Base-by-base conservation (phyloP, 2,888 invertebrate genomes). In the Eupithecia centaureata region DNA sequence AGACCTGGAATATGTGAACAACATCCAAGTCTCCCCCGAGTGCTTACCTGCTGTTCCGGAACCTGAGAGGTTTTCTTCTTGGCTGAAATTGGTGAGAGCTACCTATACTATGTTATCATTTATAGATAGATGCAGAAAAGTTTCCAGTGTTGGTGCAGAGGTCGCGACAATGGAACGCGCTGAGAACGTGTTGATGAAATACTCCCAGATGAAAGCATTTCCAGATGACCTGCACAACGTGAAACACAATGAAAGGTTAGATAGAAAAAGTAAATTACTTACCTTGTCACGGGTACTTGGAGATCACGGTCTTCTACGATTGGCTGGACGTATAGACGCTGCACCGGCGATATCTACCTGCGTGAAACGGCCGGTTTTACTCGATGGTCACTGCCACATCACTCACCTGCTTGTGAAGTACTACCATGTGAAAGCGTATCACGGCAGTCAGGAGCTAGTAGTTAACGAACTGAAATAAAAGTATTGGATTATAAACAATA, bases 391-490 rank as follows among this genome's bases (percentile, higher is more conserved):
- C 25, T 52, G 52, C 28, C 27, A 22, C 12, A n/a, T 63, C 0
- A 57, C 57, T 22, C 56, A 33, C 25, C 42, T 57, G 25, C n/a
- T 63, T 7, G 27, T 63, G 1, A 38, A 28, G 12, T 30, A 54
- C 35, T 56, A 25, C 1, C 63, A 63, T 35, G 54, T n/a, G n/a
- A n/a, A n/a, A n/a, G n/a, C n/a, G n/a, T n/a, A n/a, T n/a, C n/a
- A n/a, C n/a, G n/a, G 28, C 1, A 62, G 54, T 22, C 62, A 54
- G 38, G 38, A 62, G 25, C 33, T 28, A 7, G 68, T 65, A 3
- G 67, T 71, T 1, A 65, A 67, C 30, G 62, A 67, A n/a, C 56
- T 71, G 32, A 64, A 52, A 57, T 63, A 71, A 28, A 58, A 52
- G 33, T 71, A 62, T 38, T 70, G 61, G 60, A 27, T n/a, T n/a